Conservation (phyloP, 2,113 vertebrate species). For the Lepus americanus region DNA sequence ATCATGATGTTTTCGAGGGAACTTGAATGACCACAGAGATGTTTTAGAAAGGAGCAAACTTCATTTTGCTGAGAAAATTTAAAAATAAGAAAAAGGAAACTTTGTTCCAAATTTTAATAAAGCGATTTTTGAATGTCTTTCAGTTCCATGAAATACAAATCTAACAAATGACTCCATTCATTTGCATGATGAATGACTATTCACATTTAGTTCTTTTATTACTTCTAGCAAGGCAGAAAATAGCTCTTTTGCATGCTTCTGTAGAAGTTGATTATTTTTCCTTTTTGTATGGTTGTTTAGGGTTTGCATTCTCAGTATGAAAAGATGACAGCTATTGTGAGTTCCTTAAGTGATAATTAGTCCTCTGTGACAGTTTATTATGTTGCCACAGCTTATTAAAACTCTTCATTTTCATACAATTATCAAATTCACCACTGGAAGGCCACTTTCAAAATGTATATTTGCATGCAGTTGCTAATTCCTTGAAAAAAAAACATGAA, state of each 20-base stretch:
- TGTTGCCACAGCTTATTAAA: slow-evolving; percentile 85
- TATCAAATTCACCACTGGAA: slow-evolving; percentile 80
- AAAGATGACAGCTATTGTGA: slow-evolving; percentile 86
- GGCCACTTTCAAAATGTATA: slow-evolving; percentile 76
- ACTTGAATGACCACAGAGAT: slow-evolving; percentile 46
- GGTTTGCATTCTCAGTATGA: slow-evolving; percentile 78
- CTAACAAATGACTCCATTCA: slow-evolving; percentile 85
- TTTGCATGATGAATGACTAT: slow-evolving; percentile 86
- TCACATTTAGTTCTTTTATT: slow-evolving; percentile 86
- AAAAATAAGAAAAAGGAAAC: slow-evolving; percentile 57
- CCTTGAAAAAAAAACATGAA: slow-evolving; percentile 44
- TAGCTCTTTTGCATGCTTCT: slow-evolving; percentile 81
- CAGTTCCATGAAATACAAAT: slow-evolving; percentile 78
- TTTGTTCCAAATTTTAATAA: slow-evolving; percentile 80
- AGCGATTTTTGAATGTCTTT: slow-evolving; percentile 74
- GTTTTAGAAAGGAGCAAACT: slow-evolving; percentile 58
- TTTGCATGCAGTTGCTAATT: slow-evolving; percentile 75
- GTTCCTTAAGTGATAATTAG: slow-evolving; percentile 86
- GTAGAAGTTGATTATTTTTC: slow-evolving; percentile 83
- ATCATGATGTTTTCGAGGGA: background rate
- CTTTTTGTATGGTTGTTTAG: slow-evolving; percentile 79
- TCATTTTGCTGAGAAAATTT: slow-evolving; percentile 5
- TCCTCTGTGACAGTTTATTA: slow-evolving; percentile 85
- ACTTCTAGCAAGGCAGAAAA: slow-evolving; percentile 83
- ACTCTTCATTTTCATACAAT: slow-evolving; percentile 84